Conservation (phyloP, 1,140 invertebrate species). For the Tetragnatha versicolor region DNA sequence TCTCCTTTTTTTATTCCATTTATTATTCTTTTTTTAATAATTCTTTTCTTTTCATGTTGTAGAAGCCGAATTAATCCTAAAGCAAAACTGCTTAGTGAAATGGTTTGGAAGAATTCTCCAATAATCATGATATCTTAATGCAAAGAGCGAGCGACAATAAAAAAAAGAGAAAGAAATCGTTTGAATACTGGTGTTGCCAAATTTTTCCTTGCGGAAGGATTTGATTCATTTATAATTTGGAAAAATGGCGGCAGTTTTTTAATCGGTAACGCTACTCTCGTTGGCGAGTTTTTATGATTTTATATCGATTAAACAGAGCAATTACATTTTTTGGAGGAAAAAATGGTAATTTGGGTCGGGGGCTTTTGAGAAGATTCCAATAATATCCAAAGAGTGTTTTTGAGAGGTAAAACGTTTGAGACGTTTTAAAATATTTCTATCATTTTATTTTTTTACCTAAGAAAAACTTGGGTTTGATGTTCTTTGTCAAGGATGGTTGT, state of each 20-base stretch:
- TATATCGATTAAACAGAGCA: conserved; percentile 26
- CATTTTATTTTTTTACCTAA: too few relatives aligned
- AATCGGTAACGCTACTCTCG: not conserved
- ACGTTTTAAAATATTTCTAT: too few relatives aligned
- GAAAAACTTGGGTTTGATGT: too few relatives aligned
- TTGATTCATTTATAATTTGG: conserved; percentile 55
- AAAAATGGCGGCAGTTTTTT: conserved; percentile 37
- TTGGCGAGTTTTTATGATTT: conserved; percentile 22
- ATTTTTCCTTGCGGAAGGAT: conserved; percentile 36
- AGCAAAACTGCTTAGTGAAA: conserved; percentile 49
- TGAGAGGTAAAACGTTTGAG: too few relatives aligned
- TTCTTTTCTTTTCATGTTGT: not conserved
- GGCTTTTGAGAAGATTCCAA: too few relatives aligned
- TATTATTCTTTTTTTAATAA: not conserved
- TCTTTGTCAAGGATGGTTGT: too few relatives aligned
- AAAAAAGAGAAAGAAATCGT: conserved; percentile 9
- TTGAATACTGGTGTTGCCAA: conserved; percentile 27
- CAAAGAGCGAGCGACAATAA: conserved; percentile 8
- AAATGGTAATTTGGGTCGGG: too few relatives aligned
- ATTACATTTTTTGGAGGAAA: conserved; percentile 12
- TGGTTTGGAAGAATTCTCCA: conserved; percentile 42
- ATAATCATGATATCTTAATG: conserved; percentile 49
- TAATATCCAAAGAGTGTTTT: too few relatives aligned
- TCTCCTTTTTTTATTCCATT: not conserved
- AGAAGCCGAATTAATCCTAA: conserved; percentile 38